Conservation (phyloP, 2,797 vertebrate genomes). For the Coluber constrictor region DNA sequence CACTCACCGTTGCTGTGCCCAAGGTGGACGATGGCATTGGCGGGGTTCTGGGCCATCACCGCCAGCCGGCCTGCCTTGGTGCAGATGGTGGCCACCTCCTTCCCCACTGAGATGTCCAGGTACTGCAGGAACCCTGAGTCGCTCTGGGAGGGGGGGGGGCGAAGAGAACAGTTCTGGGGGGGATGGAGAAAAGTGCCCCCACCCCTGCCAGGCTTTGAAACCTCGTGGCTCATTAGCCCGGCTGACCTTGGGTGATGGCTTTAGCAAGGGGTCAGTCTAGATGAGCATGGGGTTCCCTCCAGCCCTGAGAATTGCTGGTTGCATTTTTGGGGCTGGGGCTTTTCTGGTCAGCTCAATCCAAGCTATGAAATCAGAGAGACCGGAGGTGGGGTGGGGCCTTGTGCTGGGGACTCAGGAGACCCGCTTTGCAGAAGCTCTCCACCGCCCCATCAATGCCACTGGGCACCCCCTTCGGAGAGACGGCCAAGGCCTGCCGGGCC, state of each 20-base stretch:
- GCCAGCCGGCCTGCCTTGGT: conserved; percentile 80
- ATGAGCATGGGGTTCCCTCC: not conserved
- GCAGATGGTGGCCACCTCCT: conserved; percentile 79
- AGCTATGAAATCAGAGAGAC: not conserved
- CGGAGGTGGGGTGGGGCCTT: too few species aligned
- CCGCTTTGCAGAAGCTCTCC: too few species aligned
- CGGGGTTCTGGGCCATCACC: conserved; percentile 87
- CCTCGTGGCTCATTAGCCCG: not conserved
- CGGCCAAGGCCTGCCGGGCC: too few species aligned
- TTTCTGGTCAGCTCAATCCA: not conserved
- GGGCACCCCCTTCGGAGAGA: too few species aligned
- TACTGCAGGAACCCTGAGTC: conserved; percentile 87
- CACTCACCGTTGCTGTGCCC: conserved; percentile 79
- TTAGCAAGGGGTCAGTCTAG: not conserved
- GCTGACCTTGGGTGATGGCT: not conserved
- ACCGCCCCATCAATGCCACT: not conserved
- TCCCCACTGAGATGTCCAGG: conserved; percentile 86
- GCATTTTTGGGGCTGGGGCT: not conserved
- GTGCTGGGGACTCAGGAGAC: accelerated
- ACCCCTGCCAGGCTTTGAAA: not conserved
- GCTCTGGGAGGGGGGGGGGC: conserved; percentile 68
- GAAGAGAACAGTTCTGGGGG: not conserved
- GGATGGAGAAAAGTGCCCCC: not conserved
- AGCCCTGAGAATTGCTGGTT: not conserved
- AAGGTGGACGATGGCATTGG: conserved; percentile 84